A percentile compares a stretch with the other conserved stretches of the same genome.
These are phyloP conservation scores for Pardalotus punctatus DNA, from an alignment of 2,113 vertebrate genomes.

Conservation along the genomic window DNA sequence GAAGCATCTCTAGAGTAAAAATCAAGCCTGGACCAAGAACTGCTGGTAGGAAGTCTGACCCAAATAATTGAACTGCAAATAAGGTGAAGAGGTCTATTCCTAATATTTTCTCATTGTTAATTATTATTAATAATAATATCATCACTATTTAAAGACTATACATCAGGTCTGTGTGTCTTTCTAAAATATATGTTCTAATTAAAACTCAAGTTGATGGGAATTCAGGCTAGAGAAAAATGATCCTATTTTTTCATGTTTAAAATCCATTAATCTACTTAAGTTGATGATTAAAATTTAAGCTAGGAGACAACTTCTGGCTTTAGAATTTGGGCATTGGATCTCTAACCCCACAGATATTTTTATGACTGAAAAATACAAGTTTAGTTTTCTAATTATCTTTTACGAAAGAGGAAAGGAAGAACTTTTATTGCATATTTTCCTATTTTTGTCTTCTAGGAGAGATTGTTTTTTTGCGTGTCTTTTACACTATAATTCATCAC, in stretches of 20 bases:
- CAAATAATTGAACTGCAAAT: background rate
- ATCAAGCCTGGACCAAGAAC: background rate
- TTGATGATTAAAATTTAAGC: background rate
- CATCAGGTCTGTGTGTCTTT: background rate
- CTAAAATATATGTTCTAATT: background rate
- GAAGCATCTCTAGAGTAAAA: background rate
- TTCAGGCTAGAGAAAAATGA: background rate
- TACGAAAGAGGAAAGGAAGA: background rate
- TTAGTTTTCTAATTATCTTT: background rate
- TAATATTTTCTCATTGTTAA: background rate
- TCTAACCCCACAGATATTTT: background rate
- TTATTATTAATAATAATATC: background rate
- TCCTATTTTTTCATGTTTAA: background rate
- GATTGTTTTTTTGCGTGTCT: rapidly evolving
- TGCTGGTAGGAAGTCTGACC: background rate
- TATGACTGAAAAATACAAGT: background rate
- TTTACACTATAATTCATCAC: background rate
- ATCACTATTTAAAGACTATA: background rate
- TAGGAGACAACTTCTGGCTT: background rate
- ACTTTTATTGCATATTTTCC: background rate
- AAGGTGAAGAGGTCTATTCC: background rate
- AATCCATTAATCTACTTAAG: background rate
- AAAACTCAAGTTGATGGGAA: background rate
- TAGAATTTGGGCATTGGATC: background rate
- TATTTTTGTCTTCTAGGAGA: background rate